These are phyloP conservation scores for Torymus texanus DNA, from an alignment of 2,888 invertebrate genomes.

Conservation along the genomic window DNA sequence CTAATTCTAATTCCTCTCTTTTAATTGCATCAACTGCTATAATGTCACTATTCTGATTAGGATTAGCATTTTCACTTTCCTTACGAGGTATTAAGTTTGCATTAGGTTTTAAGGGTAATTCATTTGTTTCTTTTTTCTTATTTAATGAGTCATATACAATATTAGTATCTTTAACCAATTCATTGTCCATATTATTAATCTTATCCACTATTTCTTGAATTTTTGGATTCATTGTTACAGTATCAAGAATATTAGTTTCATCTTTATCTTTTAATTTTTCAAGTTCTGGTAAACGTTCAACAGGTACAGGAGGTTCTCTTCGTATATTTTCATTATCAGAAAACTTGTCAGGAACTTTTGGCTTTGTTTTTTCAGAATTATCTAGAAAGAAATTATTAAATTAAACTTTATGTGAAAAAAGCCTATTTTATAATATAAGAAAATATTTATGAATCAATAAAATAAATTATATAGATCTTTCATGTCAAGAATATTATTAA, in stretches of 20 bases:
- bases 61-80: slow-evolving; percentile 26
- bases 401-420: slow-evolving; percentile 10
- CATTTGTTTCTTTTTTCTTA: slow-evolving; percentile 31
- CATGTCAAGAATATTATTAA: neutral
- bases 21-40: slow-evolving; percentile 69
- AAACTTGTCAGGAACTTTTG: slow-evolving; percentile 56
- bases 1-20: slow-evolving; percentile 76
- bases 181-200: slow-evolving; percentile 49
- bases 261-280: slow-evolving; percentile 63
- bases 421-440: neutral
- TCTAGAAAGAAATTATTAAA: slow-evolving; percentile 56
- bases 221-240: slow-evolving; percentile 60
- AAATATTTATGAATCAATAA: no score
- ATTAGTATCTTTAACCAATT: slow-evolving; percentile 41
- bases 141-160: slow-evolving; percentile 43
- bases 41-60: slow-evolving; percentile 45
- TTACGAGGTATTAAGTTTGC: slow-evolving; percentile 24
- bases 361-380: slow-evolving; percentile 54
- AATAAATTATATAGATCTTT: neutral
- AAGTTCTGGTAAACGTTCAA: slow-evolving; percentile 67
- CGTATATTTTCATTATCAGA: slow-evolving; percentile 62
- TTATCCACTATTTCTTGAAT: slow-evolving; percentile 42
- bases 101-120: slow-evolving; percentile 21
- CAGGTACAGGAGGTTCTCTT: slow-evolving; percentile 72
- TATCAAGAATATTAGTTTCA: slow-evolving; percentile 76